Evolutionary conservation across 2,113 vertebrate genomes (phyloP).

Genomic region (Phalacrocorax carbo): DNA sequence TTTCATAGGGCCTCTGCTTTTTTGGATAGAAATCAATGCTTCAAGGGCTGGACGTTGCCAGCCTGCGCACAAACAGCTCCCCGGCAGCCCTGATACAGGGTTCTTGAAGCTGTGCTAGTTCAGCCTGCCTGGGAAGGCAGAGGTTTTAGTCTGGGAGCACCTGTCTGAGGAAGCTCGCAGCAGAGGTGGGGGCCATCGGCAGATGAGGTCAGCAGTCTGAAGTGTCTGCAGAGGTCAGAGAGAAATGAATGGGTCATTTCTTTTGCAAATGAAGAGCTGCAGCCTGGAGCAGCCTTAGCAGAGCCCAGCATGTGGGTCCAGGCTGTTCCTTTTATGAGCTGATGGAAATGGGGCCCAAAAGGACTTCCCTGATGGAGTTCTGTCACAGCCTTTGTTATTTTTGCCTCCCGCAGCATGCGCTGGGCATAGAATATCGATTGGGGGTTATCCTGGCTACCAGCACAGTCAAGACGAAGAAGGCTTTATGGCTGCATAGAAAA

Average conservation of each 20-base stretch:
- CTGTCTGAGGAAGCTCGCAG: neutral
- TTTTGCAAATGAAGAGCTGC: slow-evolving; percentile 62
- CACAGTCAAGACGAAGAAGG: neutral
- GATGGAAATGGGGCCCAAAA: slow-evolving; percentile 43
- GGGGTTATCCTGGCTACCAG: neutral
- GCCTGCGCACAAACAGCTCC: neutral
- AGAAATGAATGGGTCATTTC: slow-evolving; percentile 54
- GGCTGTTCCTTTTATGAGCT: slow-evolving; percentile 51
- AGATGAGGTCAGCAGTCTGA: slow-evolving; percentile 30
- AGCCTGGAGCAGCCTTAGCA: slow-evolving; percentile 30
- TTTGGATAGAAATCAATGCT: neutral
- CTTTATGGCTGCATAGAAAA: slow-evolving; percentile 9
- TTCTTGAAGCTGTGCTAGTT: neutral
- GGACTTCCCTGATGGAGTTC: slow-evolving; percentile 35
- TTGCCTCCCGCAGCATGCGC: neutral
- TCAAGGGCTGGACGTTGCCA: neutral
- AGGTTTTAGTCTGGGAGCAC: neutral
- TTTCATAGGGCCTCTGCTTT: neutral
- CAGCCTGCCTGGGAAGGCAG: neutral
- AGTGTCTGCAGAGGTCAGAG: slow-evolving; percentile 20
- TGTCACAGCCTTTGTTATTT: slow-evolving; percentile 28
- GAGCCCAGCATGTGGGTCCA: slow-evolving; percentile 56
- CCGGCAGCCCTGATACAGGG: neutral
- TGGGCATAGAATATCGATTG: neutral
- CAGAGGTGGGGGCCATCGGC: neutral